A percentile compares a stretch with the other conserved stretches of the same genome.
Evolutionary conservation across 2,113 vertebrate species (phyloP).

Genomic region (Plotosus lineatus): DNA sequence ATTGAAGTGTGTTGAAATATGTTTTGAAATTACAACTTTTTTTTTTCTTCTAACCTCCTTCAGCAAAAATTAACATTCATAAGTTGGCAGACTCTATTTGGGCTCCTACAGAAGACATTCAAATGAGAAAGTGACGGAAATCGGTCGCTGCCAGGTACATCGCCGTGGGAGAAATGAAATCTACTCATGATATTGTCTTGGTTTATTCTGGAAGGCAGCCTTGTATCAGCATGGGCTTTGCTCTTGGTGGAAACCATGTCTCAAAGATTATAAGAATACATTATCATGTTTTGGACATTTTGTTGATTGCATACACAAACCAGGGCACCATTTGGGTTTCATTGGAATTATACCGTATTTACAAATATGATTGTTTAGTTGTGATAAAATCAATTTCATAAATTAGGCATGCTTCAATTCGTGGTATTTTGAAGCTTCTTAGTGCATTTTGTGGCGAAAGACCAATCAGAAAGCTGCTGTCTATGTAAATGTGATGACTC

Average conservation of each 20-base stretch:
- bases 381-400: not conserved
- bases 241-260: not conserved
- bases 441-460: too few relatives aligned
- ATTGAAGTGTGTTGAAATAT: not conserved
- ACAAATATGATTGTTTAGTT: not conserved
- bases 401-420: too few relatives aligned
- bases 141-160: conserved; percentile 22
- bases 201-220: conserved; percentile 1
- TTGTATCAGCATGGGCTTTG: not conserved
- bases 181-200: conserved; percentile 2
- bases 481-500: too few relatives aligned
- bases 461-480: too few relatives aligned
- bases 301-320: not conserved
- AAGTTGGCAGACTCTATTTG: conserved; percentile 6
- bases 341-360: not conserved
- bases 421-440: too few relatives aligned
- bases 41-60: not conserved
- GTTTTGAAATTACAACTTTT: not conserved
- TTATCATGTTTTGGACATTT: not conserved
- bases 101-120: conserved; percentile 21
- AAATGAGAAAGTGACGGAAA: conserved; percentile 5
- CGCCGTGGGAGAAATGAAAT: not conserved
- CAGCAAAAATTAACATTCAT: not conserved
- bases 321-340: not conserved
- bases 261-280: not conserved